These are phyloP conservation scores for Strix occidentalis DNA, from an alignment of 2,797 vertebrate genomes.

Conservation along the genomic window DNA sequence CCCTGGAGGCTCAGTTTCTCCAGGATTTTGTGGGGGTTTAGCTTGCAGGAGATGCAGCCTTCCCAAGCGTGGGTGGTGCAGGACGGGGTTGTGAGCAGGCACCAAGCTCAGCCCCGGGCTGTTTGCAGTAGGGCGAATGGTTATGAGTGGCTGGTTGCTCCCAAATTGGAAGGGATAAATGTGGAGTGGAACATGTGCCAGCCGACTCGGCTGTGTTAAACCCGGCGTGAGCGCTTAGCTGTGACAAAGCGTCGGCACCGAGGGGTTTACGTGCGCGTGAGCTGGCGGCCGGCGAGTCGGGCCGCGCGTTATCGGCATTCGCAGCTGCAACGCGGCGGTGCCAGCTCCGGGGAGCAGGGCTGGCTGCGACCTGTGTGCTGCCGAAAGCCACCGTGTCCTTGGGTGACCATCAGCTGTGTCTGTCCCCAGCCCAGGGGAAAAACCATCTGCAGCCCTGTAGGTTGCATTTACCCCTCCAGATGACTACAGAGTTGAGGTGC, in stretches of 20 bases:
- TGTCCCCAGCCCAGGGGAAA: neutral
- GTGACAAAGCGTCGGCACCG: neutral
- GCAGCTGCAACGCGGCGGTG: neutral
- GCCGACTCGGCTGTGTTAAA: neutral
- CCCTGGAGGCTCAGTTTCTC: neutral
- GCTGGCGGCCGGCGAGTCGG: neutral
- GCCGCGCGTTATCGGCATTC: neutral
- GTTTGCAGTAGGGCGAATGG: neutral
- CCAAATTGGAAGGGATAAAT: neutral
- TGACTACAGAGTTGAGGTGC: neutral
- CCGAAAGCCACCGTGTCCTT: rapidly evolving
- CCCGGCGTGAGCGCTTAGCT: neutral
- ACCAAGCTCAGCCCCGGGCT: neutral
- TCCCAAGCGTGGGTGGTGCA: neutral
- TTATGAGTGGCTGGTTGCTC: neutral
- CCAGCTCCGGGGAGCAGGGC: neutral
- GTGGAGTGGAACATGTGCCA: rapidly evolving
- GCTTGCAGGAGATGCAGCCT: neutral
- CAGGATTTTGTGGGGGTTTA: neutral
- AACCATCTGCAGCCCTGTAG: neutral
- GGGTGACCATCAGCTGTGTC: neutral
- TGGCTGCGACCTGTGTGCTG: neutral
- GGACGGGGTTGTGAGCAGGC: neutral
- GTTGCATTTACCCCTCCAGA: neutral
- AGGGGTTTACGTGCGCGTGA: neutral